Percentiles rank a stretch among this genome's conserved stretches.
phyloP scores from a whole-genome alignment of 2,113 vertebrate genomes.

The Axis porcinus region DNA sequence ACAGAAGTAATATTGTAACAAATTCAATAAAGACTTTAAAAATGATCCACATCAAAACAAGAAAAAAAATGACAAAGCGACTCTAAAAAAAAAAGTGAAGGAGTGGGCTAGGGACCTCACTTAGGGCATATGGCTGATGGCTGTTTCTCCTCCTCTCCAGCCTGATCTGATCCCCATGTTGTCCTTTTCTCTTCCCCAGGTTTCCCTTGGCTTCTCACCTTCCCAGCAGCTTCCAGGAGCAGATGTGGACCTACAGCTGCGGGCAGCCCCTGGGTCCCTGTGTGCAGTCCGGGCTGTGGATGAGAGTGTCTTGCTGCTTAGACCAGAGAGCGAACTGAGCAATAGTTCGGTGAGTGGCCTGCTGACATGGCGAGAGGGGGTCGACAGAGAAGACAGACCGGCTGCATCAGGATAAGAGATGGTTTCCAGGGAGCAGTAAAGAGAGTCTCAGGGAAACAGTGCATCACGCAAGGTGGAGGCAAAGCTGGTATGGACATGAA shows the following conservation, averaged over 20 bases:
- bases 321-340: slow-evolving; percentile 79
- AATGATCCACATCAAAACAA: not conserved
- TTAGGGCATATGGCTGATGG: not conserved
- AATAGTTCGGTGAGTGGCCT: slow-evolving; percentile 65
- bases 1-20: not conserved
- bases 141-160: not conserved
- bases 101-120: not conserved
- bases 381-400: not conserved
- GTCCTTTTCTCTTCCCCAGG: slow-evolving; percentile 62
- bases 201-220: slow-evolving; percentile 78
- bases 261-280: slow-evolving; percentile 81
- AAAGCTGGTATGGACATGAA: not conserved
- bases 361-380: fast-evolving
- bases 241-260: slow-evolving; percentile 75
- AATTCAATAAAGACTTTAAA: not conserved
- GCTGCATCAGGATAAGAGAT: not conserved
- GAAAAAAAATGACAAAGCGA: not conserved
- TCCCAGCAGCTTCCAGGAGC: slow-evolving; percentile 83
- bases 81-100: not conserved
- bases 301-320: slow-evolving; percentile 75
- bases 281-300: slow-evolving; percentile 86
- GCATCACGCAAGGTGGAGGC: not conserved
- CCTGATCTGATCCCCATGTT: not conserved
- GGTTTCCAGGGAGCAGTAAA: not conserved
- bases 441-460: not conserved